Conservation (phyloP, 2,888 invertebrate species). For the Tinea semifulvella region DNA sequence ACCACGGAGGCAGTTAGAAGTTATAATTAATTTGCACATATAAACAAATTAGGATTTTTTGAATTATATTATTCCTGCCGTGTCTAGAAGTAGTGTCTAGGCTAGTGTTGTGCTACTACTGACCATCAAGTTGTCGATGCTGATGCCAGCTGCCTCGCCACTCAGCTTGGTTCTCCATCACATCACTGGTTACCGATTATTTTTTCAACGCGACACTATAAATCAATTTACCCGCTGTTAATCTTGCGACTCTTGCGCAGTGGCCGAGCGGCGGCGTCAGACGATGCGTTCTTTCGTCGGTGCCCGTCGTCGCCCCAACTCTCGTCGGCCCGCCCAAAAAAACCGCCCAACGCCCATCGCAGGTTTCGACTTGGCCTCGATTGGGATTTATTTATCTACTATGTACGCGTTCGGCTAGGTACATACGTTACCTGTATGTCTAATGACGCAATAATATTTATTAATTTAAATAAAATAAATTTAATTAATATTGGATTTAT, state of each 20-base stretch:
- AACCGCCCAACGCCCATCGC: slow-evolving; percentile 44
- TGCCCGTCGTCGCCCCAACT: slow-evolving; percentile 74
- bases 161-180: slow-evolving; percentile 57
- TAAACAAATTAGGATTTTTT: too few species aligned
- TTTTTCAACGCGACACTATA: slow-evolving; percentile 64
- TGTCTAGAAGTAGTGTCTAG: neutral
- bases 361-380: slow-evolving; percentile 13
- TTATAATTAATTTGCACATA: too few species aligned
- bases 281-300: slow-evolving; percentile 79
- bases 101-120: slow-evolving; percentile 26
- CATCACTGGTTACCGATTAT: slow-evolving; percentile 52
- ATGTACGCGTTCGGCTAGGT: too few species aligned
- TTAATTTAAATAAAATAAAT: too few species aligned
- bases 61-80: too few species aligned
- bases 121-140: slow-evolving; percentile 55
- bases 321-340: slow-evolving; percentile 31
- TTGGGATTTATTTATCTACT: neutral
- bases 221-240: slow-evolving; percentile 60
- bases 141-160: slow-evolving; percentile 56
- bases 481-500: too few species aligned
- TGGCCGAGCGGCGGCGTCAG: slow-evolving; percentile 54
- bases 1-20: too few species aligned
- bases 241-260: slow-evolving; percentile 29
- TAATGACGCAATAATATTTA: too few species aligned
- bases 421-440: too few species aligned